These are phyloP conservation scores for Nephrotoma appendiculata DNA, from an alignment of 2,888 invertebrate species.

Conservation along the genomic window DNA sequence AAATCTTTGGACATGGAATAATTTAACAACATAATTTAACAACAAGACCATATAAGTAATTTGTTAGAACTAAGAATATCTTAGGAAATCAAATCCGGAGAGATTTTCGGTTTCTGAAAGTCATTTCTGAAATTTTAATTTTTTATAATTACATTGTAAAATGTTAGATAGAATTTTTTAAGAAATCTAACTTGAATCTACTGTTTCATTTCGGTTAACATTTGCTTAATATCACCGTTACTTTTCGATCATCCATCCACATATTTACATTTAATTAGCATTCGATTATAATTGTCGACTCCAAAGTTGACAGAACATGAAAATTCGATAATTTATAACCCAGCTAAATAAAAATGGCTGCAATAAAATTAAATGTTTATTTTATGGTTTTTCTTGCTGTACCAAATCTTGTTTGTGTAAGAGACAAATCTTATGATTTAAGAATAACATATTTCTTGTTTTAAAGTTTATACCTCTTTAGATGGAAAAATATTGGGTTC, in stretches of 20 bases:
- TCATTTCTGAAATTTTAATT: too few relatives aligned
- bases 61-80: too few relatives aligned
- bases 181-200: too few relatives aligned
- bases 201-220: too few relatives aligned
- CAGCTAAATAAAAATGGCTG: neutral
- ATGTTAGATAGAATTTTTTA: too few relatives aligned
- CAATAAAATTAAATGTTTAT: neutral
- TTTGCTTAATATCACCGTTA: neutral
- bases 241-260: neutral
- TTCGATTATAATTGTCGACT: neutral
- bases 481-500: neutral
- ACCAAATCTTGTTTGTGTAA: neutral
- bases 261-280: neutral
- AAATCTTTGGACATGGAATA: too few relatives aligned
- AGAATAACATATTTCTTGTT: neutral
- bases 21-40: too few relatives aligned
- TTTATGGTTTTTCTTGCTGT: neutral
- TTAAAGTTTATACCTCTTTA: neutral
- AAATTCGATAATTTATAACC: neutral
- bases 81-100: too few relatives aligned
- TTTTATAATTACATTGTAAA: too few relatives aligned
- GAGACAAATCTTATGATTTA: conserved; percentile 1
- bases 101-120: too few relatives aligned
- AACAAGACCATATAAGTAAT: too few relatives aligned
- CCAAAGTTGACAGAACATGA: neutral